Evolutionary conservation across 2,113 vertebrate genomes (phyloP).

Genomic region (Melozone crissalis): DNA sequence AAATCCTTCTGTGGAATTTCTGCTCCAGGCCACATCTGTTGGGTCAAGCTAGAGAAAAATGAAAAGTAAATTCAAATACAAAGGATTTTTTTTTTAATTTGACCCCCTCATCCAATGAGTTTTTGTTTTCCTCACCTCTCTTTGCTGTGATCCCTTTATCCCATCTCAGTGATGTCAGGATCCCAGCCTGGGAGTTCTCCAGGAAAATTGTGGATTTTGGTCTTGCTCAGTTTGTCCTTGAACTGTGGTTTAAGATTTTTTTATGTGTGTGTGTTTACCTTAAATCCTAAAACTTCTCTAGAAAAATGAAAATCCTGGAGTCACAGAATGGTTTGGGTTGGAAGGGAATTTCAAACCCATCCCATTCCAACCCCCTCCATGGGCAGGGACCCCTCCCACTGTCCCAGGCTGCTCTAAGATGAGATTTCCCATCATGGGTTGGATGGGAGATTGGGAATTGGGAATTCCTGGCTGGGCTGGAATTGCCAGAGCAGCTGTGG

Average conservation of each 20-base stretch:
- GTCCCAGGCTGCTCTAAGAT: fast-evolving
- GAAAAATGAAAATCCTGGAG: background rate
- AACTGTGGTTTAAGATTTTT: background rate
- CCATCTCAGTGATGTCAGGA: background rate
- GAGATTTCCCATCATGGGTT: background rate
- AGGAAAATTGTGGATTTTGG: background rate
- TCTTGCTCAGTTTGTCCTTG: background rate
- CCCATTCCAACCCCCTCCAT: background rate
- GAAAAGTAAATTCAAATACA: background rate
- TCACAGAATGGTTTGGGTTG: background rate
- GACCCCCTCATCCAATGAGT: fast-evolving
- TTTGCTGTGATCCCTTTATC: background rate
- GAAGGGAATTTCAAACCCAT: background rate
- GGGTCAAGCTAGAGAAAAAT: background rate
- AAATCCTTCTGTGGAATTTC: background rate
- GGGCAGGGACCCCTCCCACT: background rate
- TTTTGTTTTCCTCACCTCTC: background rate
- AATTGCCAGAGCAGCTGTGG: too few species aligned
- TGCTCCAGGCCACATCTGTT: background rate
- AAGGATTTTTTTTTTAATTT: background rate
- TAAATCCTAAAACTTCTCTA: background rate
- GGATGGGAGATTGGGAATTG: background rate
- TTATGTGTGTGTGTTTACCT: background rate
- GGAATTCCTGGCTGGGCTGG: too few species aligned
- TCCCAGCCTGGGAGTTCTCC: background rate